These are phyloP conservation scores for Synanthedon tipuliformis DNA, from an alignment of 2,888 invertebrate species.

Conservation along the genomic window DNA sequence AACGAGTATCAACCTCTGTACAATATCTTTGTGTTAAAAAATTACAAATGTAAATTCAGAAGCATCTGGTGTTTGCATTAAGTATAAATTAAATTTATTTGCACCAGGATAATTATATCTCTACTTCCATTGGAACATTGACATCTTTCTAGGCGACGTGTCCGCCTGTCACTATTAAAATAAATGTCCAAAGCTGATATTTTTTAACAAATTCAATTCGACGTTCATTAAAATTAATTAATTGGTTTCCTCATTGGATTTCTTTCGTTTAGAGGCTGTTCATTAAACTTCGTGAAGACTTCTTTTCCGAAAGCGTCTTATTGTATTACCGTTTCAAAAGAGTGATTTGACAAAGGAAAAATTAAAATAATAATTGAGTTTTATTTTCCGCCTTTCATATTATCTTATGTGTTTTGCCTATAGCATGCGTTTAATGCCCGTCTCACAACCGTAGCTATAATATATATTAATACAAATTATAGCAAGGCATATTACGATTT, in stretches of 20 bases:
- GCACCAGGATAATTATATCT: too few relatives aligned
- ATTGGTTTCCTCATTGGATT: neutral
- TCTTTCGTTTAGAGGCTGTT: neutral
- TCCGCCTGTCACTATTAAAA: neutral
- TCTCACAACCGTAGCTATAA: too few relatives aligned
- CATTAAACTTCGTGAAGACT: neutral
- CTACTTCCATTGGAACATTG: too few relatives aligned
- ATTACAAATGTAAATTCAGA: neutral
- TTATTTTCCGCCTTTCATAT: neutral
- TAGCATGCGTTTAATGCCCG: too few relatives aligned
- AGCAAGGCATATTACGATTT: too few relatives aligned
- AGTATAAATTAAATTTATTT: too few relatives aligned
- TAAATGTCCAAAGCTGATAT: neutral
- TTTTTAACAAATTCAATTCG: neutral
- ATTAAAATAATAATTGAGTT: neutral
- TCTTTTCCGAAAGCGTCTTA: neutral
- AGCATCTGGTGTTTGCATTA: neutral
- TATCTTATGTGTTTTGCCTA: too few relatives aligned
- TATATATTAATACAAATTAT: too few relatives aligned
- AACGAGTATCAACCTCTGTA: neutral
- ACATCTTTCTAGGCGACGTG: too few relatives aligned
- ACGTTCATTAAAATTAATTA: neutral
- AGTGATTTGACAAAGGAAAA: neutral
- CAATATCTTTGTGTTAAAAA: neutral
- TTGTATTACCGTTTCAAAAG: neutral